These are phyloP conservation scores for Neotoma lepida DNA, from an alignment of 2,113 vertebrate genomes.

Conservation along the genomic window DNA sequence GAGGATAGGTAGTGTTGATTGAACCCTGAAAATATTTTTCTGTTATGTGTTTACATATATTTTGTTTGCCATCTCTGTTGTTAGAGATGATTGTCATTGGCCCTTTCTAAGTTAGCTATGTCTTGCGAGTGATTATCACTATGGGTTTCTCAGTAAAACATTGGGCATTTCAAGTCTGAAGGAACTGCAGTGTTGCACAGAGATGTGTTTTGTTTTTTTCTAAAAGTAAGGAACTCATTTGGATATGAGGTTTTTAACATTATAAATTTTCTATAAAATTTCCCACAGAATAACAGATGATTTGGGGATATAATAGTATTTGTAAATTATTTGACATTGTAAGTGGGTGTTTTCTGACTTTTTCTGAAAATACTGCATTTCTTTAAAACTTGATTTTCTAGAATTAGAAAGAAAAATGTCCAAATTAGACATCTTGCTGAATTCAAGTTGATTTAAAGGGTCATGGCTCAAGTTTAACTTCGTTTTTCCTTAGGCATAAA, in stretches of 20 bases:
- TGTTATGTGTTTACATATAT: conserved; percentile 5
- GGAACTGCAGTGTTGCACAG: conserved; percentile 60
- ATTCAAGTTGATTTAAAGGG: conserved; percentile 50
- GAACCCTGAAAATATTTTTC: conserved; percentile 12
- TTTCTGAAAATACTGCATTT: conserved; percentile 63
- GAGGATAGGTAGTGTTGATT: neutral
- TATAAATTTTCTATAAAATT: conserved; percentile 52
- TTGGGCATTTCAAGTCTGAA: conserved; percentile 27
- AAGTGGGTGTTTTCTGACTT: conserved; percentile 59
- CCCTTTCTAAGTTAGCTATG: conserved; percentile 45
- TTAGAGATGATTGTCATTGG: conserved; percentile 35
- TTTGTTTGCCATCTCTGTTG: conserved; percentile 22
- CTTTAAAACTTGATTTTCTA: conserved; percentile 56
- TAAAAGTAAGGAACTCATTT: conserved; percentile 59
- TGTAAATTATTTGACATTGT: conserved; percentile 71
- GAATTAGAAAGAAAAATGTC: conserved; percentile 42
- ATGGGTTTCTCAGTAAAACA: conserved; percentile 58
- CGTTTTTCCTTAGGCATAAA: conserved; percentile 40
- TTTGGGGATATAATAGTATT: conserved; percentile 43
- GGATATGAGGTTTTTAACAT: conserved; percentile 30
- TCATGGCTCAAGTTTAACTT: conserved; percentile 57
- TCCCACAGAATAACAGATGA: conserved; percentile 46
- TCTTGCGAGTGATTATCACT: neutral
- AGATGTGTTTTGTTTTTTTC: neutral
- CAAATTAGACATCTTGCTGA: conserved; percentile 47